These are phyloP conservation scores for Euphonia xanthogaster DNA, from an alignment of 2,797 vertebrate genomes.

Conservation along the genomic window DNA sequence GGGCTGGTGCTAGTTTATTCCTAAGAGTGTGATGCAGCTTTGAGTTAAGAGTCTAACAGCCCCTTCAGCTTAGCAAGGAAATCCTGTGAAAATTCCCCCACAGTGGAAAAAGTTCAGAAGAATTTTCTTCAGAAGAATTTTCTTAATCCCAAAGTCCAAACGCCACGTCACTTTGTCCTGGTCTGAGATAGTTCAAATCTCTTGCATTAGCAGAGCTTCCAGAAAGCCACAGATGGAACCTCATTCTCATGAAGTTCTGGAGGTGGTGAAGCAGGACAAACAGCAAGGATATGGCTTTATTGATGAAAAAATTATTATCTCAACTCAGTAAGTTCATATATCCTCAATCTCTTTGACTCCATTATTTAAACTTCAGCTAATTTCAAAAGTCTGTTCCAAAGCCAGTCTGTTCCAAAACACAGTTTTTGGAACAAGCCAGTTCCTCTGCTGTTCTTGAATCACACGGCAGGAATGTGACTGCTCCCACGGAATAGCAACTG, in stretches of 20 bases:
- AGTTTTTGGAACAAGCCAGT: background rate
- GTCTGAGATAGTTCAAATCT: background rate
- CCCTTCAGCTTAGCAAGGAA: background rate
- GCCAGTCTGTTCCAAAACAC: background rate
- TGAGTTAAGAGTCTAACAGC: background rate
- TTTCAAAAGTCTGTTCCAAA: background rate
- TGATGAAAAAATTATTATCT: background rate
- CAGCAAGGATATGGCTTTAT: background rate
- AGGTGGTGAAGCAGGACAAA: background rate
- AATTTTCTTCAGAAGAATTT: slow-evolving; percentile 1
- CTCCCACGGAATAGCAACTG: background rate
- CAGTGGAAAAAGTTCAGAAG: background rate
- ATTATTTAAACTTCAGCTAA: background rate
- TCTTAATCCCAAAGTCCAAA: background rate
- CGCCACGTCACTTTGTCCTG: background rate
- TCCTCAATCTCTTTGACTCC: background rate
- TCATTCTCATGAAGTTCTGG: background rate
- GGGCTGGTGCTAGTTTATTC: background rate
- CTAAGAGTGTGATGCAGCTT: background rate
- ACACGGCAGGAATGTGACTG: background rate
- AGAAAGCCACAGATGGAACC: background rate
- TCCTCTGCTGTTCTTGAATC: background rate
- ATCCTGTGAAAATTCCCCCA: background rate
- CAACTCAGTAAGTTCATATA: background rate
- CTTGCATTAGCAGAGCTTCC: background rate